Percentiles rank a stretch among this genome's conserved stretches.
Conservation (phyloP, 2,113 vertebrate species). For the Rhegmatorhina hoffmannsi region DNA sequence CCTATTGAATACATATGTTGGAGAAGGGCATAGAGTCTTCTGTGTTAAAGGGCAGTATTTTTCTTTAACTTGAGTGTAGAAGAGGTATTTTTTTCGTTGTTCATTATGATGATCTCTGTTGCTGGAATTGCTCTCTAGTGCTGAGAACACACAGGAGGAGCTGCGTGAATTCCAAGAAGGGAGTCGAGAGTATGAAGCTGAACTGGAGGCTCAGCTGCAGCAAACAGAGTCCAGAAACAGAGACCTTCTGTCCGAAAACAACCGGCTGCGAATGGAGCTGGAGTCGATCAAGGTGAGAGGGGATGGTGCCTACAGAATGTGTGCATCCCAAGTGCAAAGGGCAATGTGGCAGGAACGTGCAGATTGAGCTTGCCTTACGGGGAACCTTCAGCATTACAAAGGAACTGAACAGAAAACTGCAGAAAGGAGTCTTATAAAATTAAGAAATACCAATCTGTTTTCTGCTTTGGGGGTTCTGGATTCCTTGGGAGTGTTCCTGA, state of each 20-base stretch:
- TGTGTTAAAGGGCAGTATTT: neutral
- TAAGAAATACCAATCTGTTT: neutral
- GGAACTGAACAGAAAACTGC: neutral
- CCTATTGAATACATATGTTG: neutral
- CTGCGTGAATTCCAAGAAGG: slow-evolving; percentile 96
- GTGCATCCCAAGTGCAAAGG: neutral
- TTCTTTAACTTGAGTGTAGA: neutral
- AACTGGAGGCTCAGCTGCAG: slow-evolving; percentile 91
- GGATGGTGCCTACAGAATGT: accelerated
- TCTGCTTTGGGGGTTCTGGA: neutral
- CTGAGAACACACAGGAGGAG: slow-evolving; percentile 86
- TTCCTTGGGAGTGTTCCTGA: neutral
- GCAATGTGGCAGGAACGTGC: neutral
- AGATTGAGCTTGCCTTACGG: neutral
- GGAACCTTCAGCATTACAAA: neutral
- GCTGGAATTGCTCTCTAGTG: slow-evolving; percentile 73
- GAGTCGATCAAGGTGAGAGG: slow-evolving; percentile 86
- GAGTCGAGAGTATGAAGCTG: slow-evolving; percentile 95
- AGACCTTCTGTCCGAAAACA: slow-evolving; percentile 89
- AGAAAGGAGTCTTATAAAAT: neutral
- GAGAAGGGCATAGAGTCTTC: neutral
- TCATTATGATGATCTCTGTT: neutral
- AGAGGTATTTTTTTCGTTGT: accelerated
- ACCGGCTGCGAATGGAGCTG: slow-evolving; percentile 85
- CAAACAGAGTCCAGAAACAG: slow-evolving; percentile 90